Base-by-base conservation (phyloP, 2,797 vertebrate genomes). In the Vireo griseus region DNA sequence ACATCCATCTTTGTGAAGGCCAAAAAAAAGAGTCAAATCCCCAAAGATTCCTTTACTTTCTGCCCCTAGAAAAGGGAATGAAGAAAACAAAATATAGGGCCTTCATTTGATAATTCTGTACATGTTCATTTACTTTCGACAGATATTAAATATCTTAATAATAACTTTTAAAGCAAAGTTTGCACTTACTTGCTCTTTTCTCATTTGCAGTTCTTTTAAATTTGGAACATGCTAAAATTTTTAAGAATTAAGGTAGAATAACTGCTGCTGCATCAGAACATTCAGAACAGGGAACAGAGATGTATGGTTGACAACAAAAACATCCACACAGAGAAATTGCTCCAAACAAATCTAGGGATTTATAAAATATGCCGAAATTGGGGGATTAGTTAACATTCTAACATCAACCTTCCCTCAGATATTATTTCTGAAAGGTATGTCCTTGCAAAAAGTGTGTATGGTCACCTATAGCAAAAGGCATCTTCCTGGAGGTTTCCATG, bases 1-100 rank as follows among this genome's bases (percentile, higher is more conserved):
- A 52, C 83, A 86, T 89, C 24, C 29, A 73, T 92, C 83, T 95
- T 84, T 61, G 9, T 71, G 86, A 97, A 95, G 33, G 59, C 40
- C 9, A 63, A 45, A 73, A 79, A 75, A 26, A 48, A 19, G 9
- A 88, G 4, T 48, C 7, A 90, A 93, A 84, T 94, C 86, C 73
- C 77, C 37, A 67, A 66, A 95, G 94, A 79, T 20, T 7, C 13
- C 2, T 59, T 73, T 94, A 18, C 8, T 84, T 88, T 76, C 54
- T 81, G 78, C 16, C 7, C 20, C 59, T 79, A n/a, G 40, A 93
- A 90, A 90, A 66, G 8, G 59, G 7, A 72, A 45, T 6, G 14
- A 65, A 72, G 25, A 59, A 63, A 67, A 88, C 3, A 83, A 80
- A 83, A 84, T n/a, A 39, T 0, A 57, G 1, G 2, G 2, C 68